Conservation (phyloP, 1,140 invertebrate species). For the Dermatophagoides farinae region DNA sequence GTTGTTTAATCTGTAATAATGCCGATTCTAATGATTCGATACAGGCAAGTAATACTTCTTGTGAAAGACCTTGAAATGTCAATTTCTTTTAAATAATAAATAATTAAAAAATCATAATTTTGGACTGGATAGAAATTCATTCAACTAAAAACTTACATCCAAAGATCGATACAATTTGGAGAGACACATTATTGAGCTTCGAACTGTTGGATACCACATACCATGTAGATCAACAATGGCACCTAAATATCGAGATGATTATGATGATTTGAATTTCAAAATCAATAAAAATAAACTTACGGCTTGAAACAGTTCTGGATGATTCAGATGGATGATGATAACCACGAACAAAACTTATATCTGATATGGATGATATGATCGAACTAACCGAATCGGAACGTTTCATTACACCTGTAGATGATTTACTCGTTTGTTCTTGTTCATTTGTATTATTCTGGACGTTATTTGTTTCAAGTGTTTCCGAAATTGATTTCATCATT, state of each 20-base stretch:
- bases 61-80: conserved; percentile 87
- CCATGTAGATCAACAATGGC: conserved; percentile 91
- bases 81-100: conserved; percentile 33
- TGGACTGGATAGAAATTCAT: too few species aligned
- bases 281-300: neutral
- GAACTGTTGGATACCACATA: conserved; percentile 97
- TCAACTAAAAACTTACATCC: conserved; percentile 36
- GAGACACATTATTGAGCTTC: conserved; percentile 77
- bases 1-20: conserved; percentile 31
- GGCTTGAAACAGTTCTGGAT: conserved; percentile 1
- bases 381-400: conserved; percentile 18
- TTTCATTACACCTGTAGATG: conserved; percentile 3
- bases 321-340: neutral
- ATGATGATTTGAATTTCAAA: neutral
- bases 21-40: conserved; percentile 69
- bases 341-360: conserved; percentile 9
- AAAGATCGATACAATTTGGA: conserved; percentile 86
- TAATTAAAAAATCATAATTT: too few species aligned
- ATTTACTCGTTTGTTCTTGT: neutral
- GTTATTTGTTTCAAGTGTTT: conserved; percentile 15
- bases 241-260: conserved; percentile 14
- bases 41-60: conserved; percentile 77
- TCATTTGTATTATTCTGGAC: conserved; percentile 14
- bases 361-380: conserved; percentile 11
- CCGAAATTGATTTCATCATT: conserved; percentile 56